Evolutionary conservation across 2,888 invertebrate species (phyloP).

Genomic region (Lochmaea crataegi): DNA sequence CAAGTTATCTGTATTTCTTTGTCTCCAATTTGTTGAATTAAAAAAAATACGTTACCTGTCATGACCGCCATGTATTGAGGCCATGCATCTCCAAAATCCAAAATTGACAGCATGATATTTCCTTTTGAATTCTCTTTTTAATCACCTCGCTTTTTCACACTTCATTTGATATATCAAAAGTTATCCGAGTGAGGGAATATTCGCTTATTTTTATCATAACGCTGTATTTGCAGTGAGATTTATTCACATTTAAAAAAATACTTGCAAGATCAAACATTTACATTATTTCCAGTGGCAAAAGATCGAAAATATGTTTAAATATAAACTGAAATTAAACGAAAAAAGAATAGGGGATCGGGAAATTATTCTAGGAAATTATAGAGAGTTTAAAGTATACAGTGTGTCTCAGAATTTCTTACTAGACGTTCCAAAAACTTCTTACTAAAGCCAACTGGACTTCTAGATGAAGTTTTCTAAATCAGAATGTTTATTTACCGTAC

Average conservation of each 20-base stretch:
- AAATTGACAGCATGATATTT: not conserved
- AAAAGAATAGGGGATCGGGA: not conserved
- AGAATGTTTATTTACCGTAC: too few species aligned
- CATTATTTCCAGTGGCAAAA: not conserved
- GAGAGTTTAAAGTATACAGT: too few species aligned
- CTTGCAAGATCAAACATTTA: not conserved
- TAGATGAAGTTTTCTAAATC: too few species aligned
- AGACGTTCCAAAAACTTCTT: too few species aligned
- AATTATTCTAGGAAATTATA: too few species aligned
- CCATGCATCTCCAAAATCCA: constrained; percentile 38
- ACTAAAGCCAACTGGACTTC: too few species aligned
- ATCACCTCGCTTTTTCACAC: not conserved
- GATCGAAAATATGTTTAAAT: not conserved
- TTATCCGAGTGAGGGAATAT: not conserved
- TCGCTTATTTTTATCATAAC: not conserved
- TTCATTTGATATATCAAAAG: not conserved
- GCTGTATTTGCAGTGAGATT: not conserved
- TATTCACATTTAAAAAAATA: not conserved
- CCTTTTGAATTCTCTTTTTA: not conserved
- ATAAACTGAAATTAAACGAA: not conserved
- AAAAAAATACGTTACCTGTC: constrained; percentile 31
- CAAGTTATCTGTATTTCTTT: too few species aligned
- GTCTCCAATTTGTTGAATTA: too few species aligned
- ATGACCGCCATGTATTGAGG: constrained; percentile 42
- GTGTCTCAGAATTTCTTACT: too few species aligned